Conservation (phyloP, 1,140 invertebrate species). For the Bombyx mandarina region DNA sequence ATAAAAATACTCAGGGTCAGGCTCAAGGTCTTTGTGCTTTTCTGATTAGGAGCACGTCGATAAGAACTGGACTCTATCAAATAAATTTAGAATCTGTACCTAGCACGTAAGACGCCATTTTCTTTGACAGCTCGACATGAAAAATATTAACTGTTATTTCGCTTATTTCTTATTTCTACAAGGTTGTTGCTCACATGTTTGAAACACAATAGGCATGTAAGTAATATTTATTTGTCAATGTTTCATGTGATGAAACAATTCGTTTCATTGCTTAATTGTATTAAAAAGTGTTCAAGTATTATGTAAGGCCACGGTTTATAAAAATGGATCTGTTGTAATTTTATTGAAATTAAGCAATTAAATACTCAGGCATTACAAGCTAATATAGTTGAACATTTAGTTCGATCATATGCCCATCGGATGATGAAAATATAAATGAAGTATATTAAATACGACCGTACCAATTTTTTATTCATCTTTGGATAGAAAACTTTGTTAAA, state of each 20-base stretch:
- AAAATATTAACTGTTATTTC: slow-evolving; percentile 57
- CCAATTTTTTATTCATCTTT: too few species aligned
- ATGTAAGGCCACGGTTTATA: too few species aligned
- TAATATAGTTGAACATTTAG: too few species aligned
- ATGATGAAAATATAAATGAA: too few species aligned
- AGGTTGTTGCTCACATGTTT: slow-evolving; percentile 35
- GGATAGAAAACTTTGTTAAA: too few species aligned
- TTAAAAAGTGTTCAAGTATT: too few species aligned
- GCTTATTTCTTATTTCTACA: slow-evolving; percentile 52
- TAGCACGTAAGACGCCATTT: slow-evolving; percentile 28
- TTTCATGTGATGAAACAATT: background rate
- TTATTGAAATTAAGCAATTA: too few species aligned
- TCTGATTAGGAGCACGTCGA: slow-evolving; percentile 59
- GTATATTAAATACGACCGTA: too few species aligned
- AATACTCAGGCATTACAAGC: too few species aligned
- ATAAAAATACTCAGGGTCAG: slow-evolving; percentile 67
- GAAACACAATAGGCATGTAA: slow-evolving; percentile 1
- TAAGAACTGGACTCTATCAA: slow-evolving; percentile 35
- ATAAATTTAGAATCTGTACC: slow-evolving; percentile 29
- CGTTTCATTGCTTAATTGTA: background rate
- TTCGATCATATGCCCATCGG: too few species aligned
- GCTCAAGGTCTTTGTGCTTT: slow-evolving; percentile 59
- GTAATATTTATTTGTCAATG: slow-evolving; percentile 1
- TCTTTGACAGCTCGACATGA: slow-evolving; percentile 27
- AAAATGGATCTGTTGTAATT: too few species aligned